These are phyloP conservation scores for Botrylloides violaceus DNA, from an alignment of 23 tunicate genomes.

Conservation along the genomic window DNA sequence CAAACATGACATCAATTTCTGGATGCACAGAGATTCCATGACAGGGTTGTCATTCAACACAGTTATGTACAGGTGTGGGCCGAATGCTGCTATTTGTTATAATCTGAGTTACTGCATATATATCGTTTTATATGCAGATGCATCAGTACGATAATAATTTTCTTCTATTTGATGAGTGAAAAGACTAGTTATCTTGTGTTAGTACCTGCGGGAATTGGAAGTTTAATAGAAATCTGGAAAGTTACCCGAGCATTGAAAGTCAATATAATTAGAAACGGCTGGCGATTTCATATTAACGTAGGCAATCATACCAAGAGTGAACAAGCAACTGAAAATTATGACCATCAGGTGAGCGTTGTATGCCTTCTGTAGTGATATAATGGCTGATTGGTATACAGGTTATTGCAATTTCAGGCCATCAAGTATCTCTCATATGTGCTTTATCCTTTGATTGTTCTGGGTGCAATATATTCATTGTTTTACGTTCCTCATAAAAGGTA, in stretches of 20 bases:
- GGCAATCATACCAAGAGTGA: slow-evolving; percentile 34
- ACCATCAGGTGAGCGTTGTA: slow-evolving; percentile 68
- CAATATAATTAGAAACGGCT: slow-evolving; percentile 31
- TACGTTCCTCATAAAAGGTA: slow-evolving; percentile 98
- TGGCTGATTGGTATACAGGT: neutral
- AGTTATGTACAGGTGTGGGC: slow-evolving; percentile 61
- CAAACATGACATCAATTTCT: slow-evolving; percentile 87
- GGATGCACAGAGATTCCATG: slow-evolving; percentile 90
- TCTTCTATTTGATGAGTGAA: slow-evolving; percentile 69
- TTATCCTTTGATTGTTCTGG: slow-evolving; percentile 70
- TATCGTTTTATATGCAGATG: slow-evolving; percentile 28
- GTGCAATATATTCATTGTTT: slow-evolving; percentile 87
- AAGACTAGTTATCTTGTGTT: slow-evolving; percentile 70
- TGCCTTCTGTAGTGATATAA: neutral
- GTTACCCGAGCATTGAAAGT: slow-evolving; percentile 76
- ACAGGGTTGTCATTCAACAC: slow-evolving; percentile 84
- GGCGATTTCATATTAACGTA: slow-evolving; percentile 26
- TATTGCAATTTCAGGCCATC: slow-evolving; percentile 50
- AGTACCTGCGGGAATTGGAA: slow-evolving; percentile 80
- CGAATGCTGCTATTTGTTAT: neutral
- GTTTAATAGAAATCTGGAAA: slow-evolving; percentile 92
- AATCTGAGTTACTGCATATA: neutral
- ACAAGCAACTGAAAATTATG: slow-evolving; percentile 70
- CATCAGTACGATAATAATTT: slow-evolving; percentile 79
- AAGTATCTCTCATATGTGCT: slow-evolving; percentile 79